Percentiles rank a stretch among this genome's conserved stretches.
Evolutionary conservation across 2,888 invertebrate species (phyloP).

Genomic region (Amphiduros pacificus): DNA sequence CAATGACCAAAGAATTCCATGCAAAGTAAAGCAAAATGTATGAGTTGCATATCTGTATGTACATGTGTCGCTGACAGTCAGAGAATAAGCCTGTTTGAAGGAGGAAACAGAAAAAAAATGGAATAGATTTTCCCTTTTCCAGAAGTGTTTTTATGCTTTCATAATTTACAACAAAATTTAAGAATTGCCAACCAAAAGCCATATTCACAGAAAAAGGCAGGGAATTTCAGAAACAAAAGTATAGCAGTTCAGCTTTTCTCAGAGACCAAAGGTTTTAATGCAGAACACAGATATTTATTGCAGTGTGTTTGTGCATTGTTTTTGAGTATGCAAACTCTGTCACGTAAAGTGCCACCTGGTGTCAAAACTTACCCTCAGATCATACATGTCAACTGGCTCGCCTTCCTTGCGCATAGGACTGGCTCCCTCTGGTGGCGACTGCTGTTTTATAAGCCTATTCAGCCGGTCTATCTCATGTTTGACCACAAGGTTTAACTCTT

Average conservation of each 20-base stretch:
- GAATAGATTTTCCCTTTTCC: no score
- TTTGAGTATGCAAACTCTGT: background rate
- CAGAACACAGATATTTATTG: no score
- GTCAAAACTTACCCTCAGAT: constrained; percentile 19
- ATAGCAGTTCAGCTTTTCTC: background rate
- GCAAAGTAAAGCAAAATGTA: no score
- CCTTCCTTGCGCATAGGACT: constrained; percentile 8
- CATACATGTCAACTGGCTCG: constrained; percentile 14
- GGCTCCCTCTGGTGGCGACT: background rate
- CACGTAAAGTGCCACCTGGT: no score
- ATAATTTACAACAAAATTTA: background rate
- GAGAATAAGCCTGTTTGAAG: no score
- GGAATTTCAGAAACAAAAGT: background rate
- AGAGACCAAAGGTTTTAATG: background rate
- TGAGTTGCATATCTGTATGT: no score
- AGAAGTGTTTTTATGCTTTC: no score
- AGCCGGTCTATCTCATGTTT: constrained; percentile 67
- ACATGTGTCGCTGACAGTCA: no score
- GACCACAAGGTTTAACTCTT: constrained; percentile 71
- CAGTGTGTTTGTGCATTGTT: background rate
- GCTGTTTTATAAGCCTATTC: constrained; percentile 33
- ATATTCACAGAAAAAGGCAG: background rate
- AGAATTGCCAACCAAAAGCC: background rate
- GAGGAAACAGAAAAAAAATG: no score
- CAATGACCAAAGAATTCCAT: no score